phyloP scores from a whole-genome alignment of 2,113 vertebrate genomes.

The Seriola quinqueradiata region DNA sequence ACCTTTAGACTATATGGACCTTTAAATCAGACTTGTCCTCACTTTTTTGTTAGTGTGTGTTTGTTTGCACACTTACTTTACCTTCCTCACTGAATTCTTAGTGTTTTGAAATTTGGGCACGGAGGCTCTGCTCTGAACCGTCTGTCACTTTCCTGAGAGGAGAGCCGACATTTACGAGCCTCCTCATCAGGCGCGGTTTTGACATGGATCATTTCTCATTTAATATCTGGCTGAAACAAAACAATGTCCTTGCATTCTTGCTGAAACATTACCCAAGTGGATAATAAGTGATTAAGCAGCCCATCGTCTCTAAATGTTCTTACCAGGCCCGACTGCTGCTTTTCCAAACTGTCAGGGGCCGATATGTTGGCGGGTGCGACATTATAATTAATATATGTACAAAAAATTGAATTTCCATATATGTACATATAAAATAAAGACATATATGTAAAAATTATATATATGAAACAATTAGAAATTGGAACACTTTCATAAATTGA shows the following conservation, averaged over 20 bases:
- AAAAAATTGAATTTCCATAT: too few relatives aligned
- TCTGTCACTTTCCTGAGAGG: slow-evolving; percentile 31
- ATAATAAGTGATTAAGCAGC: slow-evolving; percentile 64
- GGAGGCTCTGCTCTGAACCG: background rate
- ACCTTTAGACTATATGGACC: too few relatives aligned
- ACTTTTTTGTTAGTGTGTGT: too few relatives aligned
- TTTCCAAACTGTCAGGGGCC: background rate
- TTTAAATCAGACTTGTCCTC: too few relatives aligned
- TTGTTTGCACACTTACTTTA: too few relatives aligned
- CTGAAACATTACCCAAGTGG: slow-evolving; percentile 54
- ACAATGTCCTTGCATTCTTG: slow-evolving; percentile 59
- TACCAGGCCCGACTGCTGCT: slow-evolving; percentile 39
- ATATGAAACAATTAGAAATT: too few relatives aligned
- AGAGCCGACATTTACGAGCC: slow-evolving; percentile 11
- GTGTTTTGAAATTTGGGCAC: background rate
- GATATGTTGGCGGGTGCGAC: background rate
- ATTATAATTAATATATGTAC: too few relatives aligned
- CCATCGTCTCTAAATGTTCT: slow-evolving; percentile 49
- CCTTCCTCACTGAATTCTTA: background rate
- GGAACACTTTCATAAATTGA: too few relatives aligned
- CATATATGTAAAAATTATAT: too few relatives aligned
- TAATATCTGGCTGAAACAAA: slow-evolving; percentile 57
- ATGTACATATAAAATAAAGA: too few relatives aligned
- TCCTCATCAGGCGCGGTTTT: slow-evolving; percentile 40
- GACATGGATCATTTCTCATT: slow-evolving; percentile 65